Conservation (phyloP, 35 echinoderm and acorn worm species). For the Ophioderma brevispina region DNA sequence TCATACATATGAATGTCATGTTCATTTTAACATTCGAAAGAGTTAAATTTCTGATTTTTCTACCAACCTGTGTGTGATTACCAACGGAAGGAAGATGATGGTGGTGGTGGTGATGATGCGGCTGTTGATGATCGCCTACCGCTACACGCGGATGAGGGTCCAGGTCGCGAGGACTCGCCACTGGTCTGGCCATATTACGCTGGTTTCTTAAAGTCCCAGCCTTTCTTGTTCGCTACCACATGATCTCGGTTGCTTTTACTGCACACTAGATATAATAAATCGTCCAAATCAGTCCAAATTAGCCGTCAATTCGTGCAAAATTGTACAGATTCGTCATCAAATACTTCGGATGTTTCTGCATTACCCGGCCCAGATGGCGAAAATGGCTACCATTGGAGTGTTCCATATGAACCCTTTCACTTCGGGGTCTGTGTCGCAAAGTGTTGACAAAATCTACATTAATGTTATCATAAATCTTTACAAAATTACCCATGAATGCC, state of each 20-base stretch:
- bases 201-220: neutral
- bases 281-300: neutral
- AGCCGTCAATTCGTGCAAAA: neutral
- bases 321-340: neutral
- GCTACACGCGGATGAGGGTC: neutral
- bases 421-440: neutral
- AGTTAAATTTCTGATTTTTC: neutral
- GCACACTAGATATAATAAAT: neutral
- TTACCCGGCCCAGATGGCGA: constrained; percentile 1
- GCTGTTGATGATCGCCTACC: neutral
- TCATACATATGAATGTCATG: neutral
- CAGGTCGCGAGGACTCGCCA: neutral
- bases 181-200: constrained; percentile 4
- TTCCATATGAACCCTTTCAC: neutral
- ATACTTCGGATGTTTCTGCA: constrained; percentile 4
- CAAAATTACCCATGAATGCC: no score
- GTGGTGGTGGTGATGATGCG: neutral
- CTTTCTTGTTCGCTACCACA: neutral
- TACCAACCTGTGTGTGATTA: neutral
- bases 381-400: constrained; percentile 7
- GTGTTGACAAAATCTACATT: no score
- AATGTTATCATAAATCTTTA: no score
- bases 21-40: neutral
- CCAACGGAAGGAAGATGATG: neutral
- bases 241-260: neutral